Evolutionary conservation across 1,140 invertebrate genomes (phyloP).

Genomic region (Heliconius eleuchia): DNA sequence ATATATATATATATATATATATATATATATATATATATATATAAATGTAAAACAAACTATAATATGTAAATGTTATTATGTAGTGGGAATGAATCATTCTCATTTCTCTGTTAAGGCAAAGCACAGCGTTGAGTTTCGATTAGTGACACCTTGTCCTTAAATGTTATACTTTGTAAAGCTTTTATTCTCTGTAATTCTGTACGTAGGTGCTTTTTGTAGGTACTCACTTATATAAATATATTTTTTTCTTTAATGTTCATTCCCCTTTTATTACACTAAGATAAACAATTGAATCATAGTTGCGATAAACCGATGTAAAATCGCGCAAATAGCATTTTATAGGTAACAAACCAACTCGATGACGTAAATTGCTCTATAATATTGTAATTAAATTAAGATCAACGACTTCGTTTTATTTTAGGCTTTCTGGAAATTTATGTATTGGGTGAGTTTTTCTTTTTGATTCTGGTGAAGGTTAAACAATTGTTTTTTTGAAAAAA

Average conservation of each 20-base stretch:
- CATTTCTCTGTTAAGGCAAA: too few relatives aligned
- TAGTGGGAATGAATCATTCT: too few relatives aligned
- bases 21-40: too few relatives aligned
- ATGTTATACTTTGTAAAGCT: too few relatives aligned
- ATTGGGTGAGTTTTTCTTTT: neutral
- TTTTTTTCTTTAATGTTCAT: neutral
- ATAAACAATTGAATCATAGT: constrained; percentile 18
- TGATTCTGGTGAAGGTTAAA: neutral
- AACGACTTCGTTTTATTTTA: constrained; percentile 25
- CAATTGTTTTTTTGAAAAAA: neutral
- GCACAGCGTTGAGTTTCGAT: too few relatives aligned
- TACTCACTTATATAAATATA: neutral
- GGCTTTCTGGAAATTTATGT: constrained; percentile 12
- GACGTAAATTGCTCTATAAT: constrained; percentile 28
- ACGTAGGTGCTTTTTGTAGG: neutral
- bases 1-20: too few relatives aligned
- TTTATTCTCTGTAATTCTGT: too few relatives aligned
- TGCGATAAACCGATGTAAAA: constrained; percentile 18
- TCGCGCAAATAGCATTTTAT: constrained; percentile 24
- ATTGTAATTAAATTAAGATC: constrained; percentile 29
- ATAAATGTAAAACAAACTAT: too few relatives aligned
- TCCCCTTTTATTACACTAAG: neutral
- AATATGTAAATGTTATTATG: too few relatives aligned
- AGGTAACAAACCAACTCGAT: constrained; percentile 22
- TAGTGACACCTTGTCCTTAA: too few relatives aligned